These are phyloP conservation scores for Galeopterus variegatus DNA, from an alignment of 2,113 vertebrate genomes.

Conservation along the genomic window DNA sequence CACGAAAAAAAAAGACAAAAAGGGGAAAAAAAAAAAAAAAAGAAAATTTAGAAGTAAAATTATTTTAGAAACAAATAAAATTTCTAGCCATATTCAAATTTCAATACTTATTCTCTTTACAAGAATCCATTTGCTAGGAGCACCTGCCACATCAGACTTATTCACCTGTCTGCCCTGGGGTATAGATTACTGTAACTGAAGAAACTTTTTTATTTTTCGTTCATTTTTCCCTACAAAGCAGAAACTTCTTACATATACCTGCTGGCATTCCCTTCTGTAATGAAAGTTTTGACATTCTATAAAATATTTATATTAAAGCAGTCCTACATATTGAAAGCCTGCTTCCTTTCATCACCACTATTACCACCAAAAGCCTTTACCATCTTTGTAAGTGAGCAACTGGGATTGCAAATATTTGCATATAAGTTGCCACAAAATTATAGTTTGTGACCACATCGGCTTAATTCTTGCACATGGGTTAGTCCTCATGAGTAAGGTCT, in stretches of 20 bases:
- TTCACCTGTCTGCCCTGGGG: background rate
- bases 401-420: constrained; percentile 27
- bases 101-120: background rate
- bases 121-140: background rate
- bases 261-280: background rate
- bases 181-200: background rate
- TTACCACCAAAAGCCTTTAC: background rate
- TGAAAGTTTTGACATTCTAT: background rate
- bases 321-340: background rate
- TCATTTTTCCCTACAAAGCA: background rate
- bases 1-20: too few relatives aligned
- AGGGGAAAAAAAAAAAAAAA: too few relatives aligned
- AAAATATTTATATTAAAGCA: background rate
- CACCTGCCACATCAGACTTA: background rate
- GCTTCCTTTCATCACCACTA: background rate
- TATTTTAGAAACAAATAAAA: constrained; percentile 35
- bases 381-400: background rate
- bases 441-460: background rate
- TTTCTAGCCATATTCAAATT: constrained; percentile 11
- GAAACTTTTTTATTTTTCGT: background rate
- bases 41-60: constrained; percentile 39
- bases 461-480: background rate
- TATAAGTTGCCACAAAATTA: background rate
- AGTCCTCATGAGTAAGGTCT: background rate
- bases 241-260: background rate